Evolutionary conservation across 2,797 vertebrate genomes (phyloP).

Genomic region (Benthosema pterotum): DNA sequence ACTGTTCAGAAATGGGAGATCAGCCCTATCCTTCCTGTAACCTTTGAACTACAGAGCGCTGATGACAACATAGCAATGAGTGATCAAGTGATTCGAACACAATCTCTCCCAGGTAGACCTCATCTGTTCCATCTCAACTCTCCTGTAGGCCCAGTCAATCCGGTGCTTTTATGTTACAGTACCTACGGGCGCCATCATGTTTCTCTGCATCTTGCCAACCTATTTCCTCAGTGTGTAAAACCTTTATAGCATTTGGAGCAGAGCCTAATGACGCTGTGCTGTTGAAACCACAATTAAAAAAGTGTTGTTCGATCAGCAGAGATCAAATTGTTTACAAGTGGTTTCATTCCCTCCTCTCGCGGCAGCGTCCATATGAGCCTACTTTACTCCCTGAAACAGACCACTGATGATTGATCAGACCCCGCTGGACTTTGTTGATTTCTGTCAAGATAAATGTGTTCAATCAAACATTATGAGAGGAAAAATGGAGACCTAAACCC

Average conservation of each 20-base stretch:
- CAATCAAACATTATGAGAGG: constrained; percentile 35
- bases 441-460: constrained; percentile 43
- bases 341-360: constrained; percentile 9
- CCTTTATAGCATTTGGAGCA: constrained; percentile 2
- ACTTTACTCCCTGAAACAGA: constrained; percentile 19
- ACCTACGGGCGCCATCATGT: not conserved
- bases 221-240: not conserved
- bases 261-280: constrained; percentile 3
- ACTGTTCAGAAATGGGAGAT: constrained; percentile 29
- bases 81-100: constrained; percentile 25
- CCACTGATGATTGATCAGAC: constrained; percentile 38
- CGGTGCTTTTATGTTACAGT: not conserved
- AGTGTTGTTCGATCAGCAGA: constrained; percentile 21
- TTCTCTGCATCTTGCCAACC: not conserved
- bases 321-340: constrained; percentile 14
- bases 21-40: constrained; percentile 53
- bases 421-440: constrained; percentile 49
- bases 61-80: no score
- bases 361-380: not conserved
- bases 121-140: not conserved
- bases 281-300: not conserved
- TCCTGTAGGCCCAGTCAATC: not conserved
- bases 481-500: constrained; percentile 37
- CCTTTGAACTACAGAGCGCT: constrained; percentile 48
- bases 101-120: constrained; percentile 8